Conservation (phyloP, 2,888 invertebrate species). For the Epistrophella euchroma region DNA sequence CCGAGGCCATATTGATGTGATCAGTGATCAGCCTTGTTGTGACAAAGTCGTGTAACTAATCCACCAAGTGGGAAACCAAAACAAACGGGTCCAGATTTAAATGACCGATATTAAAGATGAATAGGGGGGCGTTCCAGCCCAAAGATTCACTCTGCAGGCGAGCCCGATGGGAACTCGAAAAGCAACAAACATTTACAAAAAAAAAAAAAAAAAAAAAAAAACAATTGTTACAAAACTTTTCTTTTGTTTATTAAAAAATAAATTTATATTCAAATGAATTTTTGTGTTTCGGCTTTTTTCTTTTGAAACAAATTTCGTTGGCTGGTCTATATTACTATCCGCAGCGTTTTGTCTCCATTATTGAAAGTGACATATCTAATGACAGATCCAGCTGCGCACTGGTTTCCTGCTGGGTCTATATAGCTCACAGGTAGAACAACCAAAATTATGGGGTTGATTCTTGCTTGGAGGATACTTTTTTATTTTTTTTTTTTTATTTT, state of each 20-base stretch:
- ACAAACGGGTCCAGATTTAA: constrained; percentile 47
- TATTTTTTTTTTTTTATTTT: neutral
- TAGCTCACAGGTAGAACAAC: constrained; percentile 58
- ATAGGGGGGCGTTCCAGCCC: constrained; percentile 60
- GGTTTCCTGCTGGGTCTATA: constrained; percentile 61
- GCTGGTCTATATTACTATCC: constrained; percentile 51
- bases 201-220: constrained; percentile 38
- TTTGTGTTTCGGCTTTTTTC: constrained; percentile 48
- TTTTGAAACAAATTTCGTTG: constrained; percentile 42
- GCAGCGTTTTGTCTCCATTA: constrained; percentile 57
- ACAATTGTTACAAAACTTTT: constrained; percentile 25
- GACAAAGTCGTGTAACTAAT: constrained; percentile 62
- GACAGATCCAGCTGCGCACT: constrained; percentile 83
- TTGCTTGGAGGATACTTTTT: neutral
- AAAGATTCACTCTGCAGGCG: constrained; percentile 55
- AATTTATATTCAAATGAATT: constrained; percentile 67
- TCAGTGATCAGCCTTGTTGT: constrained; percentile 63
- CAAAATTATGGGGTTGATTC: constrained; percentile 19
- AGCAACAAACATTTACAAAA: constrained; percentile 35
- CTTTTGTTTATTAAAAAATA: constrained; percentile 53
- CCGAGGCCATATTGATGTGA: constrained; percentile 51
- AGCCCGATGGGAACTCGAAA: constrained; percentile 55
- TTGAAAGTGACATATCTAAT: constrained; percentile 80
- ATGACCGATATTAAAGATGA: constrained; percentile 40
- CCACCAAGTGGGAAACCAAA: constrained; percentile 46